Evolutionary conservation across 2,888 invertebrate species (phyloP), one percentile per base, ranked within the genome.

Genomic region (Piscicola geometra): DNA sequence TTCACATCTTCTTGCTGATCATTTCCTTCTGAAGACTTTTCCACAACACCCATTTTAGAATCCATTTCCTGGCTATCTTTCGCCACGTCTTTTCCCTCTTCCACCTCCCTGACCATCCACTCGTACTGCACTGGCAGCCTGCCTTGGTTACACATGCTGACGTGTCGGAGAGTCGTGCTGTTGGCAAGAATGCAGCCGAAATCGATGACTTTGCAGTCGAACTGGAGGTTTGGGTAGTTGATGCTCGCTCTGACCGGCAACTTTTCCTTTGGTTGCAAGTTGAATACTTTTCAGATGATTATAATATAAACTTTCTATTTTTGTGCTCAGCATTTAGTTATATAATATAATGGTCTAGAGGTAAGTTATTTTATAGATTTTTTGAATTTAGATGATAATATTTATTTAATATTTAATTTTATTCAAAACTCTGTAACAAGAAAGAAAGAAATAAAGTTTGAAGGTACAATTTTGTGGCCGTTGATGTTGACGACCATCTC

Each of bases 171-270:
- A 0, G 83, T 84, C 56, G 86, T 86, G 0, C 86, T 87, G 74
- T 87, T 87, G 78, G 87, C 82, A 41, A 87, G 83, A 78, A 90
- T 86, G 81, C 90, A 90, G 69, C 88, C 88, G 82, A 91, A 90
- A 82, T 90, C 88, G 1, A 90, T 83, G 77, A 85, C 83, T 21
- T 86, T 86, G 64, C 89, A 88, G 77, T 87, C 82, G 75, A 90
- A 85, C 60, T 86, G 86, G 71, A 91, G 83, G 81, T 90, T 90
- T 0, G 91, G 91, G 82, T 89, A 91, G 84, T 90, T 89, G 0
- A 91, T 88, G 83, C 88, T 88, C 47, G 90, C 91, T 68, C 84
- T 85, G 66, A 91, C 82, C 79, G 88, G 87, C 70, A 91, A 87
- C 77, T 86, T 87, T 81, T 91, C 90, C 91, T 91, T 77, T 2